phyloP scores from a whole-genome alignment of 1,140 invertebrate species.

The Helicoverpa armigera region DNA sequence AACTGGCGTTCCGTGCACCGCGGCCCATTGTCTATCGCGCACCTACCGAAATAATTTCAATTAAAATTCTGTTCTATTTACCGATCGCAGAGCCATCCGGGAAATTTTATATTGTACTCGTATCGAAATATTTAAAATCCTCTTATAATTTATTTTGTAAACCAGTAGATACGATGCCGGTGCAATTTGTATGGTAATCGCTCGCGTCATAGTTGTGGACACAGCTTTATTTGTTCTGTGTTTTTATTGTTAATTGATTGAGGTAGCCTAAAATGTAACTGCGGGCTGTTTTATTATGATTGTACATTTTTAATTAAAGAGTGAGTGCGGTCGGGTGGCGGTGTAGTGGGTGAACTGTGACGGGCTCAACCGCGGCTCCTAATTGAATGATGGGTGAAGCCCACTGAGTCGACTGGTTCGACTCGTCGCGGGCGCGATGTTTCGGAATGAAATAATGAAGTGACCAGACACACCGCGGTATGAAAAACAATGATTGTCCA shows the following conservation, averaged over 20 bases:
- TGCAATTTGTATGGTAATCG: conserved; percentile 44
- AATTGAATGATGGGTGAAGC: conserved; percentile 23
- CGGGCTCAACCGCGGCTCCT: neutral
- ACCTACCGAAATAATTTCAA: conserved; percentile 45
- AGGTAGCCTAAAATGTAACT: conserved; percentile 9
- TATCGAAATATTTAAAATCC: conserved; percentile 44
- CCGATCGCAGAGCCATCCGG: conserved; percentile 35
- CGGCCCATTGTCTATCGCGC: conserved; percentile 23
- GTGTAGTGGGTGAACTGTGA: neutral
- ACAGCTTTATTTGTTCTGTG: conserved; percentile 10
- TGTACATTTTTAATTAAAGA: conserved; percentile 40
- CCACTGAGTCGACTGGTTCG: neutral
- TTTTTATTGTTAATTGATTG: conserved; percentile 43
- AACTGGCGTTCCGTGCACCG: neutral
- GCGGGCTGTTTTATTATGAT: neutral
- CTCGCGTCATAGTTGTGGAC: conserved; percentile 15
- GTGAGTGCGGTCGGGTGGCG: neutral
- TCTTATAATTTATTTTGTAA: conserved; percentile 23
- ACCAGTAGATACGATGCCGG: neutral
- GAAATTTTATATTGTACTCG: conserved; percentile 42
- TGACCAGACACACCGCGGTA: neutral
- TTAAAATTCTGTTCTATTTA: conserved; percentile 48
- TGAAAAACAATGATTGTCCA: neutral
- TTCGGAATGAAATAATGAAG: conserved; percentile 25
- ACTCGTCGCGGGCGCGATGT: neutral